A percentile compares a stretch with the other conserved stretches of the same genome.
Conservation (phyloP, 2,797 vertebrate genomes). For the Dendrocincla fuliginosa region DNA sequence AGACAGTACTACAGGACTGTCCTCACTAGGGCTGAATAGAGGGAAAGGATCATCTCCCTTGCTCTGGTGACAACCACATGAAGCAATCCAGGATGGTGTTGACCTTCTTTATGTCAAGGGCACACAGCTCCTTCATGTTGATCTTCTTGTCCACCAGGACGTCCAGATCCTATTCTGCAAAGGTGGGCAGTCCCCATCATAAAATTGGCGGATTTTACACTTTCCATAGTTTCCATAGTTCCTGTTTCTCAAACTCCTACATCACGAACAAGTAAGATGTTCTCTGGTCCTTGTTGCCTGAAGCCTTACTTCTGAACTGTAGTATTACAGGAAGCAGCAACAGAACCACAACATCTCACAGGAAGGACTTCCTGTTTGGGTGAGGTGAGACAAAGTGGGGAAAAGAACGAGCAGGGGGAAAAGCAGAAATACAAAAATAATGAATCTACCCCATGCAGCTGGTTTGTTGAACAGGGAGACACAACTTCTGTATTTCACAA, state of each 20-base stretch:
- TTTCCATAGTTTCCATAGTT: background rate
- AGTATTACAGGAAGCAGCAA: background rate
- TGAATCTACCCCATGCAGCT: background rate
- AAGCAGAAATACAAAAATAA: background rate
- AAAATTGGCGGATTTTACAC: rapidly evolving
- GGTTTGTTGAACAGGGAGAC: background rate
- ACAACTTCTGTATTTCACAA: background rate
- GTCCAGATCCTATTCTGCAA: background rate
- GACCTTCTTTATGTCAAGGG: background rate
- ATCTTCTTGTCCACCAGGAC: background rate
- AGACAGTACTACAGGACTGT: background rate
- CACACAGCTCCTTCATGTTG: background rate
- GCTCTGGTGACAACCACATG: background rate
- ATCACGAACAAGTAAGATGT: background rate
- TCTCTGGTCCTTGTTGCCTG: background rate
- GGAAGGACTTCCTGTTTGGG: background rate
- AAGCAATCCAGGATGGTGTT: background rate
- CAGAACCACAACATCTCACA: background rate
- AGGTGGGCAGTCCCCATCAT: background rate
- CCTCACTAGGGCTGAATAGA: background rate
- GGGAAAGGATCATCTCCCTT: background rate
- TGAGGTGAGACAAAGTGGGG: background rate
- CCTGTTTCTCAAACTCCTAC: background rate
- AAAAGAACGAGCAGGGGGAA: background rate
- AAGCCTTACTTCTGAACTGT: background rate